Conservation (phyloP, 2,113 vertebrate species). For the Thermophis baileyi region DNA sequence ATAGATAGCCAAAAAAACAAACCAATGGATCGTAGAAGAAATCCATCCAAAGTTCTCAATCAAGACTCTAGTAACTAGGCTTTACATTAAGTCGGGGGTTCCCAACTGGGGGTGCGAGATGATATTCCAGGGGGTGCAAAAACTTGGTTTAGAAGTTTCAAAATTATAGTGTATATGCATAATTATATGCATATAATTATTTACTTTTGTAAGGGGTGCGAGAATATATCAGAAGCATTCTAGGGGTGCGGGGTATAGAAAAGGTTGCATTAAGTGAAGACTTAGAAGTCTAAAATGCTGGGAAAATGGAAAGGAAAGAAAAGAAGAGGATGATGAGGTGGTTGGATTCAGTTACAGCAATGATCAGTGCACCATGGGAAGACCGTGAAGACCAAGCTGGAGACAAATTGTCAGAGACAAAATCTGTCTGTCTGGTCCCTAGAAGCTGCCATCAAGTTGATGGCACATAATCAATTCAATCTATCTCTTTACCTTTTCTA, state of each 20-base stretch:
- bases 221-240: too few species aligned
- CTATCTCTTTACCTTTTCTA: constrained; percentile 78
- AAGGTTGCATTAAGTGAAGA: neutral
- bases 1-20: neutral
- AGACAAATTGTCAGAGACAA: neutral
- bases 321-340: neutral
- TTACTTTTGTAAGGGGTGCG: too few species aligned
- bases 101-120: too few species aligned
- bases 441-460: neutral
- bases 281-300: neutral
- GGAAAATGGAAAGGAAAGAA: neutral
- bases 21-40: neutral
- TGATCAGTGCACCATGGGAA: neutral
- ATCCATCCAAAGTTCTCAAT: neutral
- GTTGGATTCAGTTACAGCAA: neutral
- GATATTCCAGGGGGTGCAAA: too few species aligned
- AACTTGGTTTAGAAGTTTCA: too few species aligned
- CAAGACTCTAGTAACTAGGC: neutral
- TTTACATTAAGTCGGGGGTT: neutral
- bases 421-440: neutral
- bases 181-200: too few species aligned
- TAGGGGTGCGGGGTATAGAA: too few species aligned
- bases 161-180: too few species aligned
- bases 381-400: neutral
- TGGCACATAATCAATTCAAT: neutral